phyloP scores from a whole-genome alignment of 1,140 invertebrate species.

The Hydropsyche tenuis region DNA sequence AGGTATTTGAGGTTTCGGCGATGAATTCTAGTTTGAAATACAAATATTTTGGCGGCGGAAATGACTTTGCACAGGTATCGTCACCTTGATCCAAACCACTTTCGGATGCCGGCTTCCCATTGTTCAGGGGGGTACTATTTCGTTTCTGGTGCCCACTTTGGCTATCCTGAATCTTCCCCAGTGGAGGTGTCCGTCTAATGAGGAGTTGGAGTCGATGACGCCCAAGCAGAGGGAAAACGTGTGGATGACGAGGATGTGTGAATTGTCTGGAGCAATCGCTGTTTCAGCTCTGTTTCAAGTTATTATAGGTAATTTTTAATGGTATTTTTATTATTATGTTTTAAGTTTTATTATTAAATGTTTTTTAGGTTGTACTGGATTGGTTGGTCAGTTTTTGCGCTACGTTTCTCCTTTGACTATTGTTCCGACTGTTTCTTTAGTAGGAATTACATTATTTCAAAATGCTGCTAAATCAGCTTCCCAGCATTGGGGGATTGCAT shows the following conservation, averaged over 20 bases:
- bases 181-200: slow-evolving; percentile 76
- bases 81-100: slow-evolving; percentile 81
- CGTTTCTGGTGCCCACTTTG: slow-evolving; percentile 84
- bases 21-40: not conserved
- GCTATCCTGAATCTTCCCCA: slow-evolving; percentile 79
- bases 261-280: slow-evolving; percentile 85
- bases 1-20: slow-evolving; percentile 49
- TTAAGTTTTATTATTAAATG: not conserved
- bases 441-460: slow-evolving; percentile 80
- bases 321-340: not conserved
- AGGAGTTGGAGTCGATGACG: slow-evolving; percentile 65
- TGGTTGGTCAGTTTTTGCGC: slow-evolving; percentile 74
- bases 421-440: slow-evolving; percentile 79
- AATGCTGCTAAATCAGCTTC: slow-evolving; percentile 77
- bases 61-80: slow-evolving; percentile 64
- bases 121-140: slow-evolving; percentile 82
- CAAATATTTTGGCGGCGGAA: too few relatives aligned
- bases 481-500: slow-evolving; percentile 81
- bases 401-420: slow-evolving; percentile 84
- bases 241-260: slow-evolving; percentile 81
- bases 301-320: slow-evolving; percentile 66
- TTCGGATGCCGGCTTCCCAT: slow-evolving; percentile 74
- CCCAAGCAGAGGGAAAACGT: slow-evolving; percentile 67
- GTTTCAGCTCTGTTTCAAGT: slow-evolving; percentile 81
- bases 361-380: slow-evolving; percentile 64